Percentiles rank a stretch among this genome's conserved stretches.
Conservation (phyloP, 2,888 invertebrate genomes). For the Ischnus inquisitorius region DNA sequence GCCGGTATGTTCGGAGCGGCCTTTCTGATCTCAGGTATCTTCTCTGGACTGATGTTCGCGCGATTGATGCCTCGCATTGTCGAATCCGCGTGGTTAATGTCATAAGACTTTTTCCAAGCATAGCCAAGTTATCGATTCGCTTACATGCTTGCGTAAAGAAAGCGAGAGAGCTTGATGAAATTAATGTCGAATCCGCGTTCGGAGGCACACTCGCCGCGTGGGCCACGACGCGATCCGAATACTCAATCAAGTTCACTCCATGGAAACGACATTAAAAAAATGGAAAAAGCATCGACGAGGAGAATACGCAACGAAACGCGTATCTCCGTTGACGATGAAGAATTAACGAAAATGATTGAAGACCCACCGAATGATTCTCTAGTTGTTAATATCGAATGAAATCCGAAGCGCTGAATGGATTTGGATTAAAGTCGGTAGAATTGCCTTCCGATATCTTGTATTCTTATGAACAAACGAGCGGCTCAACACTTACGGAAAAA, state of each 20-base stretch:
- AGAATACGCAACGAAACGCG: neutral
- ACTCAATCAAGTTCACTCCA: neutral
- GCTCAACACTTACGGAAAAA: constrained; percentile 23
- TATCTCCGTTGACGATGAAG: neutral
- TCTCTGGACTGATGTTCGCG: constrained; percentile 93
- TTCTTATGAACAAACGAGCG: constrained; percentile 47
- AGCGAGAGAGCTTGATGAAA: no score
- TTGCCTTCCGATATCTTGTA: constrained; percentile 59
- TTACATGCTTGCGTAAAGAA: no score
- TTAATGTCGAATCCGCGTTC: no score
- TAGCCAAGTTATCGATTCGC: no score
- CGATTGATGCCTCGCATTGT: constrained; percentile 90
- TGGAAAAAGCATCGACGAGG: neutral
- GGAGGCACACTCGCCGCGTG: neutral
- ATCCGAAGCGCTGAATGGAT: constrained; percentile 9
- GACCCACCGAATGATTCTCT: constrained; percentile 12
- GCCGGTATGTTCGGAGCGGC: constrained; percentile 99
- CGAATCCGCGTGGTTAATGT: neutral
- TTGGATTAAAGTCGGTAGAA: constrained; percentile 30
- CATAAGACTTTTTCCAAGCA: no score
- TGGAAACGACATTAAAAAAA: neutral
- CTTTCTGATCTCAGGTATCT: constrained; percentile 95
- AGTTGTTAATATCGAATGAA: constrained; percentile 20
- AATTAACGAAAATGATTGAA: neutral
- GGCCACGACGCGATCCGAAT: constrained; percentile 20